These are phyloP conservation scores for Heterodera schachtii DNA, from an alignment of 1,140 invertebrate genomes.

Conservation along the genomic window DNA sequence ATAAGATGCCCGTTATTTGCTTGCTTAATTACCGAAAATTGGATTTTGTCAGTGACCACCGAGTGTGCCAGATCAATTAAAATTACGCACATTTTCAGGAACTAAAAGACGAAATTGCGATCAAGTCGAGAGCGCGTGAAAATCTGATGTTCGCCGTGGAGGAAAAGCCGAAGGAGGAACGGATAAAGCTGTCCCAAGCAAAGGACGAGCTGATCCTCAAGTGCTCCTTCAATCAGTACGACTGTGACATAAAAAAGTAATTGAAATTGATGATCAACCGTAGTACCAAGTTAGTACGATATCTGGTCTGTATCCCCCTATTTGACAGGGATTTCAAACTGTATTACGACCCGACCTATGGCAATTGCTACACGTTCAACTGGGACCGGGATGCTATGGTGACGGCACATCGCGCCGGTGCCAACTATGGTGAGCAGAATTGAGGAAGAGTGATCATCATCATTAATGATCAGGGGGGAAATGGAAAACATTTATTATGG, in stretches of 20 bases:
- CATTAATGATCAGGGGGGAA: too few species aligned
- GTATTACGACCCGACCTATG: conserved; percentile 64
- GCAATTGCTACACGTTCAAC: conserved; percentile 65
- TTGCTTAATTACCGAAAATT: too few species aligned
- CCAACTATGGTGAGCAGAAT: conserved; percentile 58
- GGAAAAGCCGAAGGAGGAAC: conserved; percentile 50
- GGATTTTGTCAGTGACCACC: too few species aligned
- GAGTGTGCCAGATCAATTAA: not conserved
- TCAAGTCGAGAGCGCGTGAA: conserved; percentile 56
- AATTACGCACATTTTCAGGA: conserved; percentile 44
- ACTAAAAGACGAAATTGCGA: conserved; percentile 61
- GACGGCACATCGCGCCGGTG: conserved; percentile 62
- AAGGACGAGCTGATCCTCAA: conserved; percentile 60
- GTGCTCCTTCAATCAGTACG: conserved; percentile 63
- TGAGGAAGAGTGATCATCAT: not conserved
- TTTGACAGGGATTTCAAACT: conserved; percentile 60
- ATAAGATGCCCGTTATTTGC: too few species aligned
- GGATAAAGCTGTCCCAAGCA: conserved; percentile 57
- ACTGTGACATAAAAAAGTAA: conserved; percentile 61
- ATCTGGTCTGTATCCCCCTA: too few species aligned
- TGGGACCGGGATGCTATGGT: conserved; percentile 54
- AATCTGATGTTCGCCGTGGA: conserved; percentile 63
- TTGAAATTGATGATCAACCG: not conserved
- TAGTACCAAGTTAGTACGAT: not conserved
- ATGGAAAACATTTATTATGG: not conserved